Conservation (phyloP, 2,113 vertebrate genomes). For the Forbesichthys agassizii region DNA sequence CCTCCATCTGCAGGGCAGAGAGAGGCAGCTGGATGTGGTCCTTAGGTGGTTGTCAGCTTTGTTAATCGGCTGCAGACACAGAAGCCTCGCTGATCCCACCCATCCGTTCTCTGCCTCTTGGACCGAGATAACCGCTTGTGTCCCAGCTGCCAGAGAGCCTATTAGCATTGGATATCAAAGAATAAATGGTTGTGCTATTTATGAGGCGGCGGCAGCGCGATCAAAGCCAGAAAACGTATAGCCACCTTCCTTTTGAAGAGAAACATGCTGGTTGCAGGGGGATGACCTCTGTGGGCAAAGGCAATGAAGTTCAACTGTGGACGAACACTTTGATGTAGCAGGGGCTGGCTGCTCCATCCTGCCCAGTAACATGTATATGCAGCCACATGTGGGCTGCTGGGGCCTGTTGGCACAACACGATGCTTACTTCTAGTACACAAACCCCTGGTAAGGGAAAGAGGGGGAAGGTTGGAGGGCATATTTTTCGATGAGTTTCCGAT, state of each 20-base stretch:
- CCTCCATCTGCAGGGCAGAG: too few relatives aligned
- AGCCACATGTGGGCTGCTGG: too few relatives aligned
- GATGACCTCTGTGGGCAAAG: background rate
- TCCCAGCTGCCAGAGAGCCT: slow-evolving; percentile 38
- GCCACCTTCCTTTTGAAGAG: slow-evolving; percentile 1
- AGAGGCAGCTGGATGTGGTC: too few relatives aligned
- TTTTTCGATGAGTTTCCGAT: too few relatives aligned
- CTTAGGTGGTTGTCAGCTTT: slow-evolving; percentile 21
- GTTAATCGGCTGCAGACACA: slow-evolving; percentile 46
- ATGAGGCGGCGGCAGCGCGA: slow-evolving; percentile 25
- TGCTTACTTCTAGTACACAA: too few relatives aligned
- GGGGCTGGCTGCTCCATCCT: background rate
- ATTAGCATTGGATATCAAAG: slow-evolving; percentile 53
- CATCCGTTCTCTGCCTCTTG: slow-evolving; percentile 50
- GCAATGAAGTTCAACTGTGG: background rate
- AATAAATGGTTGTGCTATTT: slow-evolving; percentile 37
- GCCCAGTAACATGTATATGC: background rate
- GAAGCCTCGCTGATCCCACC: slow-evolving; percentile 45
- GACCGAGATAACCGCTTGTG: slow-evolving; percentile 32
- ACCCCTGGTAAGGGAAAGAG: too few relatives aligned
- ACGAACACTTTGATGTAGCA: background rate
- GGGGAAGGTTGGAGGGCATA: too few relatives aligned
- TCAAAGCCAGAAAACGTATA: slow-evolving; percentile 21
- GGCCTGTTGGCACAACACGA: too few relatives aligned
- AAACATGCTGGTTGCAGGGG: too few relatives aligned